Percentiles rank a stretch among this genome's conserved stretches.
phyloP scores from a whole-genome alignment of 2,888 invertebrate species.

The Epinotia demarniana region DNA sequence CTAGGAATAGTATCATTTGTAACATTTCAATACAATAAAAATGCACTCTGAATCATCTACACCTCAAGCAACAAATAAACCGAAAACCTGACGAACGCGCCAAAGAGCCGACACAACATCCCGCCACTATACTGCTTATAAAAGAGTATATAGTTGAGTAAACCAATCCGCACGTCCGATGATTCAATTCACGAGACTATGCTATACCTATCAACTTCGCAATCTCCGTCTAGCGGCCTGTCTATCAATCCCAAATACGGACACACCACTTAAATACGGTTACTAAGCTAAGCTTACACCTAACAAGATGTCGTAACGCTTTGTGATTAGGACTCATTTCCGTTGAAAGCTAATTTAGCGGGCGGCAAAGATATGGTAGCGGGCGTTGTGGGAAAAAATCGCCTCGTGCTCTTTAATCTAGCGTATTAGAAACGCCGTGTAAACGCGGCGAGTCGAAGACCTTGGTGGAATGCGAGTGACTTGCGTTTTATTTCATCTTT shows the following conservation, averaged over 20 bases:
- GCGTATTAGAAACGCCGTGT: constrained; percentile 42
- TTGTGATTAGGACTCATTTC: constrained; percentile 39
- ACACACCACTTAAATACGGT: constrained; percentile 1
- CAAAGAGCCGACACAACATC: constrained; percentile 26
- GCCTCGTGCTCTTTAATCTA: constrained; percentile 42
- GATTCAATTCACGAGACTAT: constrained; percentile 4
- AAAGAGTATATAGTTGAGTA: constrained; percentile 3
- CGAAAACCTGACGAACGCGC: constrained; percentile 25
- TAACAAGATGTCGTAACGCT: not conserved
- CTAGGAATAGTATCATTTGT: too few species aligned
- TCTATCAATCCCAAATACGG: constrained; percentile 41
- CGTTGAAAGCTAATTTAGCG: constrained; percentile 9
- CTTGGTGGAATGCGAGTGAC: constrained; percentile 53
- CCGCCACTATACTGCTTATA: not conserved
- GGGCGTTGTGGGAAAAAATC: constrained; percentile 50
- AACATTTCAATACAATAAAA: too few species aligned
- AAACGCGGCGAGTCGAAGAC: constrained; percentile 51
- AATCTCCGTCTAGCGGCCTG: constrained; percentile 43
- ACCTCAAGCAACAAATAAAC: constrained; percentile 6
- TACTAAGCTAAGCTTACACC: not conserved
- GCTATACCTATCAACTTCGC: constrained; percentile 40
- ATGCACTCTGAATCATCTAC: not conserved
- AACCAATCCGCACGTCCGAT: not conserved
- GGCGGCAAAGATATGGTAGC: constrained; percentile 44
- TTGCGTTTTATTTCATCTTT: constrained; percentile 41